These are phyloP conservation scores for Microtus pennsylvanicus DNA, from an alignment of 2,113 vertebrate genomes.

Conservation along the genomic window DNA sequence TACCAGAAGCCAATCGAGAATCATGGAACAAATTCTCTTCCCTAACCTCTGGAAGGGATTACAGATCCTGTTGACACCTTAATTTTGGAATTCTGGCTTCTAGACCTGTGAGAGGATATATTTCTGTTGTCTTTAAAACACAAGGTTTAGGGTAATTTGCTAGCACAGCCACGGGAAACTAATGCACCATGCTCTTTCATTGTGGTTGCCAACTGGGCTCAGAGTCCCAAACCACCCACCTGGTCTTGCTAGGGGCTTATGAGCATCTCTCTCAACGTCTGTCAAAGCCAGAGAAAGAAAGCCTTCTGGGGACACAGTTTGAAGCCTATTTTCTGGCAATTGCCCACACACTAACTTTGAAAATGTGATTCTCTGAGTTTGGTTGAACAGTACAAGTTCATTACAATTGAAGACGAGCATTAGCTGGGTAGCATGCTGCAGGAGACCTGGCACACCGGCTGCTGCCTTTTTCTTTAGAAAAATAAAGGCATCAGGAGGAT, in stretches of 20 bases:
- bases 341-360: constrained; percentile 32
- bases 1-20: background rate
- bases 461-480: constrained; percentile 6
- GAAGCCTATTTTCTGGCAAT: constrained; percentile 48
- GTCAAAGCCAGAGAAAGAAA: constrained; percentile 10
- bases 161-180: background rate
- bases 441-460: background rate
- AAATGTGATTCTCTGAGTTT: constrained; percentile 36
- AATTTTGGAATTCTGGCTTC: constrained; percentile 41
- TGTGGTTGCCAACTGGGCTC: background rate
- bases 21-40: background rate
- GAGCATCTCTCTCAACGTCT: constrained; percentile 10
- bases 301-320: background rate
- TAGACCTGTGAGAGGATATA: background rate
- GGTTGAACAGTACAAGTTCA: background rate
- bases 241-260: constrained; percentile 26
- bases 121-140: constrained; percentile 10
- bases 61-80: background rate
- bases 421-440: background rate
- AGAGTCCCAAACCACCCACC: constrained; percentile 33
- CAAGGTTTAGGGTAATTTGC: background rate
- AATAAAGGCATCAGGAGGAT: constrained; percentile 51
- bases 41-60: background rate
- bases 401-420: background rate
- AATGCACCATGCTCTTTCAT: background rate